Conservation (phyloP, 1,140 invertebrate species). For the Acromyrmex heyeri region DNA sequence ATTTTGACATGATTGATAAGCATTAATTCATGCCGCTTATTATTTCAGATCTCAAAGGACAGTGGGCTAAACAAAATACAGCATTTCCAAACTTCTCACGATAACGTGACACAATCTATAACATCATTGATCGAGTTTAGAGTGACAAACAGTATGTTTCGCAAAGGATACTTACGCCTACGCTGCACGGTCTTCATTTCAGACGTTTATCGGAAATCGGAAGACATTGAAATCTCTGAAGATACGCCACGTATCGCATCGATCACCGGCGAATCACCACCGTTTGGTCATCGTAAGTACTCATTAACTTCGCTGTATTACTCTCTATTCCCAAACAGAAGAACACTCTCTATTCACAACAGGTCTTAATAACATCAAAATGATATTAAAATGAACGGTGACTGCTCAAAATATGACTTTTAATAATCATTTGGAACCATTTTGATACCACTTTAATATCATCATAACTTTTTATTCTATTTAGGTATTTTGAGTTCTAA, state of each 20-base stretch:
- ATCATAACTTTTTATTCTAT: too few relatives aligned
- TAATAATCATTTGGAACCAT: too few relatives aligned
- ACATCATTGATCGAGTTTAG: conserved; percentile 80
- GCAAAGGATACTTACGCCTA: conserved; percentile 76
- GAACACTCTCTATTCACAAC: too few relatives aligned
- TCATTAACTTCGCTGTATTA: not conserved
- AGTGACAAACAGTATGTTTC: conserved; percentile 80
- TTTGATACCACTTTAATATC: too few relatives aligned
- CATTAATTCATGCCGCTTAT: not conserved
- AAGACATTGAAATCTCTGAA: conserved; percentile 80
- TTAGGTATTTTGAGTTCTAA: too few relatives aligned
- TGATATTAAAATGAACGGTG: too few relatives aligned
- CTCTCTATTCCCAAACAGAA: not conserved
- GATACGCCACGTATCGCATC: conserved; percentile 82
- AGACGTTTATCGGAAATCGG: conserved; percentile 80
- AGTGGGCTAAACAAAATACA: conserved; percentile 73
- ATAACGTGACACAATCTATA: conserved; percentile 74
- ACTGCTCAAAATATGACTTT: too few relatives aligned
- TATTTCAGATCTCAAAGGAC: conserved; percentile 64
- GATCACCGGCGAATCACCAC: conserved; percentile 83
- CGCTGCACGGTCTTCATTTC: conserved; percentile 82
- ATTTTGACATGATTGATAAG: not conserved
- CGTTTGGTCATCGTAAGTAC: conserved; percentile 83
- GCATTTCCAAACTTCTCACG: conserved; percentile 36
- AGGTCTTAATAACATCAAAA: too few relatives aligned